Base-by-base conservation (phyloP, 2,888 invertebrate species). In the Agriotes lineatus region DNA sequence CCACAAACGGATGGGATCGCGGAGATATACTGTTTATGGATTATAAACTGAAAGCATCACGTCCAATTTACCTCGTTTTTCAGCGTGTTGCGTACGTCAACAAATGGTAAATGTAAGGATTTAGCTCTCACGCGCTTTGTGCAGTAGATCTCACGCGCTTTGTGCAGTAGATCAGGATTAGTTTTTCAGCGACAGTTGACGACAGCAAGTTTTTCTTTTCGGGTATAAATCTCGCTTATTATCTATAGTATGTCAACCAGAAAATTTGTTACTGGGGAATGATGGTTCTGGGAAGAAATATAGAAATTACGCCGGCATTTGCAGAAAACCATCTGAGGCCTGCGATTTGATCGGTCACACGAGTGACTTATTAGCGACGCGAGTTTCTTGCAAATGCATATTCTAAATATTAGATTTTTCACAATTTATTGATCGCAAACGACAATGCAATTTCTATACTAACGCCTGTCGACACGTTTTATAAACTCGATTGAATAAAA, bases 91-190 rank as follows among this genome's bases (percentile, higher is more conserved):
- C 35, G 20, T 56, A 56, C 10, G 45, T 61, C 33, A 59, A 59
- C 44, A 59, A 59, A 59, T 54, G 42, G 61, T 54, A 39, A 52
- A 52, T 52, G 52, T n/a, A 25, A 62, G 52, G n/a, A n/a, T n/a
- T n/a, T n/a, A n/a, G n/a, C n/a, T n/a, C n/a, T n/a, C n/a, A n/a
- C n/a, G n/a, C n/a, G n/a, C 39, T 22, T 50, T 25, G 14, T 50
- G 50, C n/a, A n/a, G n/a, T n/a, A n/a, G n/a, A 9, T 35, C n/a
- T 61, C 22, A 50, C 52, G 39, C 22, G 61, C 18, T 5, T 52
- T 39, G 14, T 39, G 37, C 61, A 52, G 52, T 54, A 54, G 42
- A 35, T 62, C 52, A 62, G 25, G 50, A 18, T 35, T 42, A 16
- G 39, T 62, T 62, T 52, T 62, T 62, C 52, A 22, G 12, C 20